Evolutionary conservation across 2,888 invertebrate species (phyloP).

Genomic region (Tenodera sinensis): DNA sequence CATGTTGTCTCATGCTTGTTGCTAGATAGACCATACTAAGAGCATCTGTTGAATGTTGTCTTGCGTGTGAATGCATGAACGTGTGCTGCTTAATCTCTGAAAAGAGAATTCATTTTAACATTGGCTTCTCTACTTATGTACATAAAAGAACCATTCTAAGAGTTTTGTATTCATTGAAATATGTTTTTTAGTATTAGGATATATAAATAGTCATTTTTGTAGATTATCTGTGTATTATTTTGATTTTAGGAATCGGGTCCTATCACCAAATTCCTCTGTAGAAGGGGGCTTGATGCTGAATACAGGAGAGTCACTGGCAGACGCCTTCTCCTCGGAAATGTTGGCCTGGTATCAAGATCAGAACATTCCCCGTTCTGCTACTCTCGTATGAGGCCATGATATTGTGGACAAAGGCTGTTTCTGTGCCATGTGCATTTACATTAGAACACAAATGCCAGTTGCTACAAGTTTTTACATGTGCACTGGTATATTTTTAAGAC

Average conservation of each 20-base stretch:
- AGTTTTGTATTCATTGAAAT: too few relatives aligned
- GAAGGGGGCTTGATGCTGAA: conserved; percentile 40
- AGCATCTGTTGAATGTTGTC: too few relatives aligned
- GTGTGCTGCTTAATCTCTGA: too few relatives aligned
- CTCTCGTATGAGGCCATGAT: conserved; percentile 27
- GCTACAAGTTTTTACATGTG: background rate
- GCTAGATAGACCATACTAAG: too few relatives aligned
- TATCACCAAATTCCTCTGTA: conserved; percentile 35
- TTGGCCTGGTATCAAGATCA: conserved; percentile 54
- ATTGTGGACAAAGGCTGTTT: background rate
- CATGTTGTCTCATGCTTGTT: too few relatives aligned
- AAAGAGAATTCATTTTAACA: too few relatives aligned
- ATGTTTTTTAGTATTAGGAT: too few relatives aligned
- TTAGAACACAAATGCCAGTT: too few relatives aligned
- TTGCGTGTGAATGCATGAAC: too few relatives aligned
- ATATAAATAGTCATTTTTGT: too few relatives aligned
- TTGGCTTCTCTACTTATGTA: too few relatives aligned
- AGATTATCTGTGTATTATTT: background rate
- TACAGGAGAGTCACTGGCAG: conserved; percentile 42
- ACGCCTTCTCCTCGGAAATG: conserved; percentile 54
- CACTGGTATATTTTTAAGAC: background rate
- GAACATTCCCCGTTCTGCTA: conserved; percentile 33
- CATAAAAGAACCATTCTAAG: too few relatives aligned
- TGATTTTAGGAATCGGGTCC: conserved; percentile 34
- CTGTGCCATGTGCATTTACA: background rate